A percentile compares a stretch with the other conserved stretches of the same genome.
Conservation (phyloP, 1,140 invertebrate genomes). For the Zaprionus taronus region DNA sequence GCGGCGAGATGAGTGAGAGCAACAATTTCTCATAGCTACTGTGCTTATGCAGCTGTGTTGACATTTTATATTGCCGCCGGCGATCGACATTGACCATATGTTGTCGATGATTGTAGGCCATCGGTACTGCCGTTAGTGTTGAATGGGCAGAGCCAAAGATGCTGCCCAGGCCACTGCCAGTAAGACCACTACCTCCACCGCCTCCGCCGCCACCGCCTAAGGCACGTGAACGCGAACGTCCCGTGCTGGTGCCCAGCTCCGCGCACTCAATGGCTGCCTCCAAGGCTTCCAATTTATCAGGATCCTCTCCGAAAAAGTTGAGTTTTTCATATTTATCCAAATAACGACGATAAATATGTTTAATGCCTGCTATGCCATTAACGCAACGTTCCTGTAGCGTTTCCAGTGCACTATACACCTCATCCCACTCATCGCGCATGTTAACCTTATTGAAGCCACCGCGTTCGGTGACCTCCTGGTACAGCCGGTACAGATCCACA, state of each 20-base stretch:
- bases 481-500: slow-evolving; percentile 95
- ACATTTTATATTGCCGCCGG: slow-evolving; percentile 78
- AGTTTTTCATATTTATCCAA: slow-evolving; percentile 85
- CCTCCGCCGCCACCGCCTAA: slow-evolving; percentile 32
- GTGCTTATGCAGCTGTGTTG: slow-evolving; percentile 88
- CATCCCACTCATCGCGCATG: slow-evolving; percentile 92
- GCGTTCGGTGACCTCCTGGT: slow-evolving; percentile 94
- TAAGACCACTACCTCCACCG: slow-evolving; percentile 29
- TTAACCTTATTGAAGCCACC: slow-evolving; percentile 97
- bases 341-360: slow-evolving; percentile 95
- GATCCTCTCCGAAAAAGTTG: slow-evolving; percentile 89
- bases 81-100: slow-evolving; percentile 90
- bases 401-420: slow-evolving; percentile 90
- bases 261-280: slow-evolving; percentile 87
- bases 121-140: slow-evolving; percentile 89
- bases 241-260: slow-evolving; percentile 57
- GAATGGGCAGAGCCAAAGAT: slow-evolving; percentile 87
- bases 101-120: slow-evolving; percentile 92
- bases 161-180: slow-evolving; percentile 64
- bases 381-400: slow-evolving; percentile 91
- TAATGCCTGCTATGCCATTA: slow-evolving; percentile 93
- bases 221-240: slow-evolving; percentile 84
- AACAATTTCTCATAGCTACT: slow-evolving; percentile 95
- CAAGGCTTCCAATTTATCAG: slow-evolving; percentile 90
- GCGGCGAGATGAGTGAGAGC: slow-evolving; percentile 94